Evolutionary conservation across 2,797 vertebrate genomes (phyloP).

Genomic region (Austrolebias charrua): DNA sequence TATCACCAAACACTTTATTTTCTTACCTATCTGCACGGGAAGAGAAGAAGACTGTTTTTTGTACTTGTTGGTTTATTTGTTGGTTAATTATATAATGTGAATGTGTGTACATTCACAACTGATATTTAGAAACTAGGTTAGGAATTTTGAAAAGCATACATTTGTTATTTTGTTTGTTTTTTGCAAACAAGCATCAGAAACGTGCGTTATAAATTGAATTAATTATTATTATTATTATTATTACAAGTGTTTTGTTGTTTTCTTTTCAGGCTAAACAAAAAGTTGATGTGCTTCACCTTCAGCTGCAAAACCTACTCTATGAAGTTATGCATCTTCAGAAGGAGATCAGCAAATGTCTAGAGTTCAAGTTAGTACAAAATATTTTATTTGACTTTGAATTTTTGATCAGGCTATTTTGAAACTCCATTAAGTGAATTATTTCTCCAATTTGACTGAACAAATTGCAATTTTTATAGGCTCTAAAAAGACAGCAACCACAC

Average conservation of each 20-base stretch:
- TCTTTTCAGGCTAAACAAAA: slow-evolving; percentile 89
- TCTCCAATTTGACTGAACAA: no score
- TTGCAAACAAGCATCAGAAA: neutral
- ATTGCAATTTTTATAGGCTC: neutral
- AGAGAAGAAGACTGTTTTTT: neutral
- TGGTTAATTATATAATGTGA: neutral
- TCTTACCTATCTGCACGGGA: slow-evolving; percentile 16
- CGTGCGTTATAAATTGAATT: neutral
- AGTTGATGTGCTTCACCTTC: slow-evolving; percentile 94
- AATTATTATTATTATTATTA: no score
- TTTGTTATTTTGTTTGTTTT: slow-evolving; percentile 9
- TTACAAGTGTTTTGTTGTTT: neutral
- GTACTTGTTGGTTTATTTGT: neutral
- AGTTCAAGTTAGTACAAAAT: slow-evolving; percentile 90
- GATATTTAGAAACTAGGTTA: slow-evolving; percentile 5
- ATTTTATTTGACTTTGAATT: neutral
- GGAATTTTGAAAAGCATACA: neutral
- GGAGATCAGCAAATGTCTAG: slow-evolving; percentile 97
- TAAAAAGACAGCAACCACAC: neutral
- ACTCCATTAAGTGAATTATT: neutral
- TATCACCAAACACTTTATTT: slow-evolving; percentile 19
- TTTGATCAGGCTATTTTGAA: neutral
- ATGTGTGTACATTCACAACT: neutral
- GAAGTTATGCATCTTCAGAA: slow-evolving; percentile 99
- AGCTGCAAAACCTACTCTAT: slow-evolving; percentile 97